Evolutionary conservation across 1,140 invertebrate genomes (phyloP), one percentile per base, ranked within the genome.

Genomic region (Drosophila pallidifrons): DNA sequence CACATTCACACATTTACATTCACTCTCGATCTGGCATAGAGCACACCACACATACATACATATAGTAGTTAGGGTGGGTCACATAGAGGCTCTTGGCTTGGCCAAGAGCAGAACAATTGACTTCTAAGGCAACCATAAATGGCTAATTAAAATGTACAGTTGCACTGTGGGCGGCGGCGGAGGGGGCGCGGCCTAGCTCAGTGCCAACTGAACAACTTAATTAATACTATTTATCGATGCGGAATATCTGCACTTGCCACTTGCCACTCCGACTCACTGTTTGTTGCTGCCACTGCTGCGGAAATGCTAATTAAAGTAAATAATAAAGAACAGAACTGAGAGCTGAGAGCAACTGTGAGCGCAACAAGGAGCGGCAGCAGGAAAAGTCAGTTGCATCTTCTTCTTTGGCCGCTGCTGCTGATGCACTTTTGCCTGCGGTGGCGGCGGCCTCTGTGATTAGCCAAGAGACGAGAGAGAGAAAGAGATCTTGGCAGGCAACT

Each of bases 231-330:
- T 88, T 88, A 88, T 88, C 83, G 83, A 83, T 89, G 81, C 74
- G 85, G 64, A 88, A 88, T 88, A 82, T 86, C 82, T 87, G 20
- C 72, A 61, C 72, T 57, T 6, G 46, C 59, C 63, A 71, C 77
- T 65, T 25, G 25, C 25, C 35, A 25, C 51, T 41, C 32, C 30
- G 0, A 45, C 58, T 15, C 71, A 35, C 47, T 47, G 63, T 28
- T 28, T 54, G 51, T 7, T 32, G 5, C 8, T 32, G 5, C 13
- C 16, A 15, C 32, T 57, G 28, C 65, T 59, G 77, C 83, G 83
- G 83, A 88, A 88, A 88, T 88, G 85, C 83, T 88, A 88, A 88
- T 88, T 88, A 89, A 88, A 89, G 81, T 89, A 89, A 83, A 89
- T 87, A 87, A 76, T 73, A 87, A 82, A 86, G 41, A 8, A 51